A percentile compares a stretch with the other conserved stretches of the same genome.
Conservation (phyloP, 2,888 invertebrate genomes). For the Ypsolopha sequella region DNA sequence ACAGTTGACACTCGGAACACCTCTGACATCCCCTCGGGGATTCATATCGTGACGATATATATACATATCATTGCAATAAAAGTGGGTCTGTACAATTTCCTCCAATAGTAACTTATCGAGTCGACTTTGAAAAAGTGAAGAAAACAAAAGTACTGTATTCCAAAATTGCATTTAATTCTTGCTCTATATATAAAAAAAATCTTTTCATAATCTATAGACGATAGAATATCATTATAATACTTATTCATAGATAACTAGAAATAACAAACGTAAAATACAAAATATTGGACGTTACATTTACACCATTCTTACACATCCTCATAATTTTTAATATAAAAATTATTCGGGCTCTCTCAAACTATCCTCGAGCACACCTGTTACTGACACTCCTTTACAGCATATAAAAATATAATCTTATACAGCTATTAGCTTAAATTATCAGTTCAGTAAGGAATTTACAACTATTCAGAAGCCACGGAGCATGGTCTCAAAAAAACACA, state of each 20-base stretch:
- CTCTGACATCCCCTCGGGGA: too few relatives aligned
- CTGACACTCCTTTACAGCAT: conserved; percentile 32
- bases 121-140: neutral
- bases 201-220: conserved; percentile 53
- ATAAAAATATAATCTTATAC: conserved; percentile 35
- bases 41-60: too few relatives aligned
- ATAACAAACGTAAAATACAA: conserved; percentile 41
- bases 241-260: conserved; percentile 19
- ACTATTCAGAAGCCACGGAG: conserved; percentile 23
- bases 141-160: neutral
- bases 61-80: too few relatives aligned
- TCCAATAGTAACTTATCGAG: neutral
- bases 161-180: conserved; percentile 53
- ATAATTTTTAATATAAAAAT: conserved; percentile 69
- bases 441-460: conserved; percentile 40
- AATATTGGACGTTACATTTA: conserved; percentile 43
- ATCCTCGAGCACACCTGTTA: conserved; percentile 15
- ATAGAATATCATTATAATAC: conserved; percentile 64
- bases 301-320: conserved; percentile 47
- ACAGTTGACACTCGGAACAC: too few relatives aligned
- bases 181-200: conserved; percentile 61
- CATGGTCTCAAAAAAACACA: neutral
- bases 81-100: too few relatives aligned
- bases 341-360: conserved; percentile 44
- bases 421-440: conserved; percentile 47